These are phyloP conservation scores for Caenorhabditis panamensis DNA, from an alignment of 2,888 invertebrate genomes.

Conservation along the genomic window DNA sequence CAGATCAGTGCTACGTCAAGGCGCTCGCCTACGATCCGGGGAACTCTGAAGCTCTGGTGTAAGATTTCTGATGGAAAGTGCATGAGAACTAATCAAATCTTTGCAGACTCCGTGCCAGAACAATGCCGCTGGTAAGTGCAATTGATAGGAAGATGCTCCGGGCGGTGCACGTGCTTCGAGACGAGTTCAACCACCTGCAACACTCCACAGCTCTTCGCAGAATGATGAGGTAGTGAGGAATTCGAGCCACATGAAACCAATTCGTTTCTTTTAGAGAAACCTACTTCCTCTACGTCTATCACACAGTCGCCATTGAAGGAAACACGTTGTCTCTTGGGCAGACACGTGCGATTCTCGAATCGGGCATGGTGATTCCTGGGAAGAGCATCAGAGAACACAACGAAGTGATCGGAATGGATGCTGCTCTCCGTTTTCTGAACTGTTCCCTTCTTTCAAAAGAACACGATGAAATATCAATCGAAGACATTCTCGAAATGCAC, in stretches of 20 bases:
- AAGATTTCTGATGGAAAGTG: slow-evolving; percentile 14
- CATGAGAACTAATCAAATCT: neutral
- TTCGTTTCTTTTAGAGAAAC: slow-evolving; percentile 89
- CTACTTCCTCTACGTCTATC: slow-evolving; percentile 94
- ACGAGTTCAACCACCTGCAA: slow-evolving; percentile 84
- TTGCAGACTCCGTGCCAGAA: slow-evolving; percentile 87
- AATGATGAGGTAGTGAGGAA: slow-evolving; percentile 88
- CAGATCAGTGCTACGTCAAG: slow-evolving; percentile 91
- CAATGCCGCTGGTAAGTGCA: slow-evolving; percentile 90
- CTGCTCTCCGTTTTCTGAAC: slow-evolving; percentile 93
- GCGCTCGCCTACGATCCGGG: slow-evolving; percentile 90
- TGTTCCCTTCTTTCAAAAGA: slow-evolving; percentile 84
- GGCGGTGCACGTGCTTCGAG: slow-evolving; percentile 86
- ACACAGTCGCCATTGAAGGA: slow-evolving; percentile 97
- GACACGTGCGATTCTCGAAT: slow-evolving; percentile 90
- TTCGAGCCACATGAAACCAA: neutral
- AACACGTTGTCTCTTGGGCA: slow-evolving; percentile 96
- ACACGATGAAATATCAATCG: slow-evolving; percentile 82
- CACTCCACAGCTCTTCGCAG: slow-evolving; percentile 85
- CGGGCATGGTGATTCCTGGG: slow-evolving; percentile 87
- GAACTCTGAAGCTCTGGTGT: slow-evolving; percentile 83
- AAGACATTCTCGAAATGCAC: slow-evolving; percentile 94
- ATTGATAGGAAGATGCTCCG: slow-evolving; percentile 89
- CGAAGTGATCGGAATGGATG: slow-evolving; percentile 88
- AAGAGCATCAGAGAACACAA: slow-evolving; percentile 95